Evolutionary conservation across 2,113 vertebrate genomes (phyloP).

Genomic region (Rhizomys pruinosus): DNA sequence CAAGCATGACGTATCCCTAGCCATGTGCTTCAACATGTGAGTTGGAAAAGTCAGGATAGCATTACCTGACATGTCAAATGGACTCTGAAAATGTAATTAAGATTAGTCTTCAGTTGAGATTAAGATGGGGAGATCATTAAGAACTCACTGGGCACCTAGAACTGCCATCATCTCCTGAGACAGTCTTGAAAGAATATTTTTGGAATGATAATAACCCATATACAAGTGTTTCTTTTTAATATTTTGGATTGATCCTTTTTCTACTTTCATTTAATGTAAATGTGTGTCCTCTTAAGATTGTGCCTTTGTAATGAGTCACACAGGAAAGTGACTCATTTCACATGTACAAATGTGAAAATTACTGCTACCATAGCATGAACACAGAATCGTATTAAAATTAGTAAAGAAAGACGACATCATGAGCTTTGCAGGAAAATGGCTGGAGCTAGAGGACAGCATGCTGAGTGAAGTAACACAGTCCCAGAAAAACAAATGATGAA

Average conservation of each 20-base stretch:
- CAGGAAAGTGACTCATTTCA: constrained; percentile 81
- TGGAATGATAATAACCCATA: constrained; percentile 58
- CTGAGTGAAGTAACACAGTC: too few species aligned
- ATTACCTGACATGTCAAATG: background rate
- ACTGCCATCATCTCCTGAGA: background rate
- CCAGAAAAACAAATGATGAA: too few species aligned
- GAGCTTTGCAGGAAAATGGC: too few species aligned
- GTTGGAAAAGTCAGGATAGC: background rate
- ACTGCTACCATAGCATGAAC: constrained; percentile 75
- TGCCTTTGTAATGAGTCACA: constrained; percentile 81
- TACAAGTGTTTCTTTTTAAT: constrained; percentile 59
- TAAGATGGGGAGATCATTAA: background rate
- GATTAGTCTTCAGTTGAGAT: background rate
- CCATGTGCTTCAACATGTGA: background rate
- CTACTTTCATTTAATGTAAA: too few species aligned
- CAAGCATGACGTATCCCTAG: background rate
- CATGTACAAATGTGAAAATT: constrained; percentile 77
- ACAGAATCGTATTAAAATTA: constrained; percentile 75
- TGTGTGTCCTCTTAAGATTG: constrained; percentile 65
- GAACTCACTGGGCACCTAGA: background rate
- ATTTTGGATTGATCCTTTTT: constrained; percentile 33
- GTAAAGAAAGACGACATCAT: too few species aligned
- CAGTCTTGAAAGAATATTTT: constrained; percentile 16
- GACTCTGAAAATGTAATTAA: background rate
- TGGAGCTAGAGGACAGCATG: too few species aligned